Evolutionary conservation across 2,888 invertebrate genomes (phyloP), one percentile per base, ranked within the genome.

Genomic region (Drosophila putrida): DNA sequence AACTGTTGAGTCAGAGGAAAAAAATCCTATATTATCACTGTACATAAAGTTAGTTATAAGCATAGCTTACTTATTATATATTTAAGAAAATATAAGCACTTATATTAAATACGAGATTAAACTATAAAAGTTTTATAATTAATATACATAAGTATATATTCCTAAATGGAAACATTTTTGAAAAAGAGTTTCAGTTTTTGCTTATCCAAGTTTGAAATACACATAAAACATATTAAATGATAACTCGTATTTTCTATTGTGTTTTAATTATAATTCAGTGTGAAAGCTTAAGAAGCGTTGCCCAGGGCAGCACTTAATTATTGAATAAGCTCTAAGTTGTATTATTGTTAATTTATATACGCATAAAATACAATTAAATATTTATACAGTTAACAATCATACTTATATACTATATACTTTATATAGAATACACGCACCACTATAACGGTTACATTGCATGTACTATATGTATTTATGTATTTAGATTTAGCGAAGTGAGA

Each of bases 21-120:
- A 41, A 28, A 25, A 54, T 54, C 41, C 41, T 54, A 58, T 38
- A 50, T 43, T 35, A 47, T 60, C 50, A 47, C n/a, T 50, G 46
- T 74, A 69, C 8, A 53, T 44, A 64, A 10, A 20, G 3, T 20
- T 53, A 60, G 55, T 71, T 79, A 63, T 60, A 80, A 85, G 82
- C 78, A 67, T 64, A 85, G 82, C 73, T 85, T 85, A 78, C 58
- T 51, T 54, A 15, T 50, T 20, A 44, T 28, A 20, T 31, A 49
- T 59, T 55, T 50, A 43, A 61, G 49, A 33, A 74, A 62, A 58
- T 63, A 59, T 71, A 59, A 64, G 47, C 49, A 57, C 54, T 38
- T 57, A 33, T 20, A 62, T 53, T 44, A 58, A 44, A n/a, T 58
- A 57, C 59, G 73, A 61, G 50, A 75, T 75, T 71, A 55, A 58